These are phyloP conservation scores for Erethizon dorsatum DNA, from an alignment of 2,797 vertebrate species.

Conservation along the genomic window DNA sequence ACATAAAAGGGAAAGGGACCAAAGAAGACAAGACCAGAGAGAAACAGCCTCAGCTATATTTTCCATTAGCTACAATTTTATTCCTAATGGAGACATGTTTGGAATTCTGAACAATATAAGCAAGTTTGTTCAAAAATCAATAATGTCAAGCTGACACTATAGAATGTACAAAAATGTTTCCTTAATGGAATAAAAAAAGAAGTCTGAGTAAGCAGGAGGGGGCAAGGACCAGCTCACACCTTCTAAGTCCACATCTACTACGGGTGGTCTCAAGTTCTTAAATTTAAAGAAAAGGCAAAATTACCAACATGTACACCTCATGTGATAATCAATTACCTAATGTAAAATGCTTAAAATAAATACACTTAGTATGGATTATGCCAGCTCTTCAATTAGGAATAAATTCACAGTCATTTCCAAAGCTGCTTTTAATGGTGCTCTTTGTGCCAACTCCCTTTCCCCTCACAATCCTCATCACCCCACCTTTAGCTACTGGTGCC, in stretches of 20 bases:
- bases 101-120: constrained; percentile 90
- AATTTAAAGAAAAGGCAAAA: constrained; percentile 86
- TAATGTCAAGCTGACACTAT: constrained; percentile 90
- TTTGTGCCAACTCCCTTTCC: constrained; percentile 90
- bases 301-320: constrained; percentile 83
- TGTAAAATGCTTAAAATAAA: constrained; percentile 89
- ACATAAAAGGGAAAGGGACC: constrained; percentile 33
- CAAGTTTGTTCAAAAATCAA: constrained; percentile 91
- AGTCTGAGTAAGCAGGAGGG: constrained; percentile 82
- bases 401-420: constrained; percentile 89
- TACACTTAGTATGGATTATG: constrained; percentile 91
- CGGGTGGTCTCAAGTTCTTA: constrained; percentile 84
- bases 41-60: constrained; percentile 86
- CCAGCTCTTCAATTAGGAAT: constrained; percentile 92
- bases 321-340: constrained; percentile 90
- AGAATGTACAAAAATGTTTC: constrained; percentile 88
- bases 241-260: constrained; percentile 81
- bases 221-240: constrained; percentile 71
- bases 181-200: constrained; percentile 87
- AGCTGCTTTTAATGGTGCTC: constrained; percentile 91
- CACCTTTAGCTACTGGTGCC: constrained; percentile 88
- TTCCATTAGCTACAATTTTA: constrained; percentile 89
- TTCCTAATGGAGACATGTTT: constrained; percentile 89
- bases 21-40: constrained; percentile 39
- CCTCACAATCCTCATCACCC: constrained; percentile 89